Evolutionary conservation across 1,140 invertebrate genomes (phyloP), one percentile per base, ranked within the genome.

Genomic region (Sycophila sp.): DNA sequence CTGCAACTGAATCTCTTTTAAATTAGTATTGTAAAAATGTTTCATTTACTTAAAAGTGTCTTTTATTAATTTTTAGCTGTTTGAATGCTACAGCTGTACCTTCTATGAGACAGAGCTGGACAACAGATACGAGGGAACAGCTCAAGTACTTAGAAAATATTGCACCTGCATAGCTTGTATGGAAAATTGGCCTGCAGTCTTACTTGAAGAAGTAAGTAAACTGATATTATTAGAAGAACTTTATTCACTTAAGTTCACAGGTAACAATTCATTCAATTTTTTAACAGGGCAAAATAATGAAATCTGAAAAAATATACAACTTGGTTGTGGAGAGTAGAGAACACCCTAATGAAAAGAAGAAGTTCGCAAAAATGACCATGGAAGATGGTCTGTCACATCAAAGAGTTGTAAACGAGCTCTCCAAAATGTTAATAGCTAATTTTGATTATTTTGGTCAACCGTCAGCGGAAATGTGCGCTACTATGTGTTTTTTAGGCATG

Each of bases 371-470:
- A 38, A 30, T 64, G n/a, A 4, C 53, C 51, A 3, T 24, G 3
- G 13, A 53, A 22, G 13, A 38, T 17, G 34, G 22, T 28, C n/a
- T 64, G 2, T 0, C 5, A 1, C 62, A 64, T 53, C 62, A 64
- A 22, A 19, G 38, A 28, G 26, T 53, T 28, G 7, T 64, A 17
- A 7, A 53, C 13, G 47, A 64, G 19, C 42, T 64, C 6, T 53
- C 62, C 24, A 26, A 38, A 51, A 53, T 53, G 3, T 26, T 38
- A 34, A 2, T 24, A 11, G 30, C 22, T 17, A 30, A 28, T 19
- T 53, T 10, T 28, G 19, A 64, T 22, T 53, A 64, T 53, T 64
- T 51, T 64, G 62, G 47, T 24, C 62, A 64, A 53, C 62, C 62
- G 11, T 64, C 62, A 11, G 6, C 30, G 36, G 47, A 64, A 38